These are phyloP conservation scores for Odontothrips loti DNA, from an alignment of 2,888 invertebrate species.

Conservation along the genomic window DNA sequence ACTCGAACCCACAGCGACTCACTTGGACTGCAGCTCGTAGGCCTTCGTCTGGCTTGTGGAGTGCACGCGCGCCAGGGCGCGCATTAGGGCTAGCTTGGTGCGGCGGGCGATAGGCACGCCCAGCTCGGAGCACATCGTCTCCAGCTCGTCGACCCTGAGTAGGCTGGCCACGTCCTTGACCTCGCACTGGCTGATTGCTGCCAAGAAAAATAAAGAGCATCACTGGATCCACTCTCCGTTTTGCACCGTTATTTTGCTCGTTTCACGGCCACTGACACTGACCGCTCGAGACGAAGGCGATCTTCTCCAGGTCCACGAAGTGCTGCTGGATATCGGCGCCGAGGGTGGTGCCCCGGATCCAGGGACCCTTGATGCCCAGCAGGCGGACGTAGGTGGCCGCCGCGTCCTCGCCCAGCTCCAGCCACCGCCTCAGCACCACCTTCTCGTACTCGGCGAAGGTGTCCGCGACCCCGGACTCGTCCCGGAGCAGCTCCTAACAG, in stretches of 20 bases:
- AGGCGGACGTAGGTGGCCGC: not conserved
- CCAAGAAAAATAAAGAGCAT: not conserved
- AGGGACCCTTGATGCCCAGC: not conserved
- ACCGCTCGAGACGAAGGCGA: slow-evolving; percentile 1
- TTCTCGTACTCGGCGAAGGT: slow-evolving; percentile 2
- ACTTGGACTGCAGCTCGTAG: not conserved
- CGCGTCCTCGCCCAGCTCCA: not conserved
- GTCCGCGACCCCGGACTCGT: not conserved
- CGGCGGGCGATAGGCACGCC: not conserved
- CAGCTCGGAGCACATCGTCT: not conserved
- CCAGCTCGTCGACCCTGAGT: not conserved
- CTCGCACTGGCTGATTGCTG: not conserved
- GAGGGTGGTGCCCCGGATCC: not conserved
- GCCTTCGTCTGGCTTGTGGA: not conserved
- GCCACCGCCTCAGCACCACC: not conserved
- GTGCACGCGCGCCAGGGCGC: not conserved
- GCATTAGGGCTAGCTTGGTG: not conserved
- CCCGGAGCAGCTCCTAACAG: not conserved
- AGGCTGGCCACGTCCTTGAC: not conserved
- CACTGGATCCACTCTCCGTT: not conserved
- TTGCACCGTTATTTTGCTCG: not conserved
- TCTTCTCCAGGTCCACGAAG: not conserved
- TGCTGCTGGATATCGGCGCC: not conserved
- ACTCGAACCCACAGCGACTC: not conserved
- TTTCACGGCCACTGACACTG: not conserved